phyloP scores from a whole-genome alignment of 2,113 vertebrate genomes.

The Paedocypris sp. region DNA sequence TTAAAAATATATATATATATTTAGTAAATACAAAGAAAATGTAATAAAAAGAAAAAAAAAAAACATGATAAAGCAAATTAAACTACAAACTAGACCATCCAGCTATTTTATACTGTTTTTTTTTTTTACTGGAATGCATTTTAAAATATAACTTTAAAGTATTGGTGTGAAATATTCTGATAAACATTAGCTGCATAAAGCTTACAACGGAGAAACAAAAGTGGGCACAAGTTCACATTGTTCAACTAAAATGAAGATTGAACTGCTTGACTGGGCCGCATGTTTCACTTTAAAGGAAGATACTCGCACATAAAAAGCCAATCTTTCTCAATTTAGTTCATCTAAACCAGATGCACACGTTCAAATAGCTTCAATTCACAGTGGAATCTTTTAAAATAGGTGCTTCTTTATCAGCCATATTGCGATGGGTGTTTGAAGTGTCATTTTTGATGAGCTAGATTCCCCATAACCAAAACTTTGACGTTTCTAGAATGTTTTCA shows the following conservation, averaged over 20 bases:
- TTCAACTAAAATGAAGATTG: slow-evolving; percentile 1
- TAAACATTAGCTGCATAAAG: too few relatives aligned
- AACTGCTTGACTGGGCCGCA: not conserved
- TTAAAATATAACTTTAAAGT: too few relatives aligned
- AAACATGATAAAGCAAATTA: too few relatives aligned
- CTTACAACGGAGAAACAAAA: not conserved
- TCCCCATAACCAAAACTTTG: slow-evolving; percentile 32
- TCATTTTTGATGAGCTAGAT: slow-evolving; percentile 17
- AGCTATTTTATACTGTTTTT: too few relatives aligned
- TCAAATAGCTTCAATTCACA: slow-evolving; percentile 38
- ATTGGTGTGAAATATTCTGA: too few relatives aligned
- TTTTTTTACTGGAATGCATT: too few relatives aligned
- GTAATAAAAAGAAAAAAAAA: too few relatives aligned
- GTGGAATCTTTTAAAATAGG: slow-evolving; percentile 28
- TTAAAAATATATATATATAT: too few relatives aligned
- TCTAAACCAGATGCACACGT: not conserved
- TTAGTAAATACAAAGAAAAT: too few relatives aligned
- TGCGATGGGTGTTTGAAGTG: slow-evolving; percentile 28
- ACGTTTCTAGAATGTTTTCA: slow-evolving; percentile 28
- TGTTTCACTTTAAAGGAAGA: slow-evolving; percentile 1
- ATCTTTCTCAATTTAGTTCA: slow-evolving; percentile 13
- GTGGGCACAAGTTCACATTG: not conserved
- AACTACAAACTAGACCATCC: too few relatives aligned
- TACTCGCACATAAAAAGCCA: slow-evolving; percentile 4
- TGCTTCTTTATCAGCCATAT: slow-evolving; percentile 7